Base-by-base conservation (phyloP, 2,888 invertebrate species). In the Adelphocoris suturalis region DNA sequence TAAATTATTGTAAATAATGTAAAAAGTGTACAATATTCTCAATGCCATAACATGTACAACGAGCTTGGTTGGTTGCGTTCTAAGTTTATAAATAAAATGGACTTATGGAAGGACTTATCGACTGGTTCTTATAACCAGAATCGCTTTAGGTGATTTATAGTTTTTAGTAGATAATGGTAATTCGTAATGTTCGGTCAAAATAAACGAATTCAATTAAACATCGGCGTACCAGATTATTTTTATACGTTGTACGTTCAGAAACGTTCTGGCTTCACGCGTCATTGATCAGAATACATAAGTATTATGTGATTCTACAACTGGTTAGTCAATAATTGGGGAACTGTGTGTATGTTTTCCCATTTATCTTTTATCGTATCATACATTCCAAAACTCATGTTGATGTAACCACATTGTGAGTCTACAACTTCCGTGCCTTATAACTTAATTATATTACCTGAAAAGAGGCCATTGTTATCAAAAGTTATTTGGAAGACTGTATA, bases 401-500 rank as follows among this genome's bases (percentile, higher is more conserved):
- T 37, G 37, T 37, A 4, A 37, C 3, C 37, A 37, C 3, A 2
- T 37, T 37, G 7, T 7, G 37, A 37, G n/a, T n/a, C n/a, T n/a
- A n/a, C n/a, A 37, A 37, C 2, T 37, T 37, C 37, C 37, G 37
- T 37, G 37, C 37, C 37, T 37, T 37, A 7, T 37, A 37, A 37
- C 2, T 37, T 37, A 37, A 37, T 7, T 4, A 37, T 37, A 37
- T 37, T 37, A 37, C 37, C 37, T 4, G 37, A 37, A 37, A 37
- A 37, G n/a, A 37, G 37, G 37, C 37, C 37, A 37, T 37, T 4
- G 23, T 12, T 23, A 68, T 68, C 68, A 11, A 23, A n/a, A 68
- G 23, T 68, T 23, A 68, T 68, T 68, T 68, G 68, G 68, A 68
- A 68, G 68, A 68, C 68, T 68, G 68, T 68, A 19, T 68, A 68